A percentile compares a stretch with the other conserved stretches of the same genome.
Conservation (phyloP, 2,888 invertebrate genomes). For the Hypomecis atomaria region DNA sequence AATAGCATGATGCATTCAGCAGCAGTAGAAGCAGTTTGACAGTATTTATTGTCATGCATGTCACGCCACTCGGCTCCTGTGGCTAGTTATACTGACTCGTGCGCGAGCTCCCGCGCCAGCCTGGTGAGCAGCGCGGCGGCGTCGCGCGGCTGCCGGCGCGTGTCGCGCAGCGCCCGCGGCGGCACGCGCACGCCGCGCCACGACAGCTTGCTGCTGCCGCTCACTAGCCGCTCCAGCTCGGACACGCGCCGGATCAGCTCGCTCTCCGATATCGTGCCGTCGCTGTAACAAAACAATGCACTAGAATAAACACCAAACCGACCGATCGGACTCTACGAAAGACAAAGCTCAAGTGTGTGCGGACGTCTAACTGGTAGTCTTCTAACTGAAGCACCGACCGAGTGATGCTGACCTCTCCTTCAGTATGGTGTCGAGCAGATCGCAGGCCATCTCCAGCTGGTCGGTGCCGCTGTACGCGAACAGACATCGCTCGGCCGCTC, state of each 20-base stretch:
- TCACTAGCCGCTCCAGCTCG: conserved; percentile 79
- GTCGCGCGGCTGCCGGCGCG: conserved; percentile 46
- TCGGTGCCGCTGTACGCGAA: no score
- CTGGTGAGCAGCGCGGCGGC: conserved; percentile 68
- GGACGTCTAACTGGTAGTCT: no score
- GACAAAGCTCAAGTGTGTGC: no score
- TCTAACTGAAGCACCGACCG: no score
- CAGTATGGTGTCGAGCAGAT: no score
- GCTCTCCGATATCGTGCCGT: conserved; percentile 66
- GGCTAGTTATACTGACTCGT: conserved; percentile 37
- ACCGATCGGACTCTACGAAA: no score
- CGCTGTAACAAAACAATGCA: conserved; percentile 49
- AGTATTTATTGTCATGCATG: no score
- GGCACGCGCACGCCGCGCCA: conserved; percentile 75
- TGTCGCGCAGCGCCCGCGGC: conserved; percentile 65
- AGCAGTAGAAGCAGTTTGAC: no score
- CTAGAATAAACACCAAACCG: not conserved
- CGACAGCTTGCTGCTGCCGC: conserved; percentile 76
- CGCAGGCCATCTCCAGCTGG: no score
- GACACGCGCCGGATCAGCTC: conserved; percentile 77
- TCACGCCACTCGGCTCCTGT: no score
- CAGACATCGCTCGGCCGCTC: conserved; percentile 79
- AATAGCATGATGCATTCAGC: no score
- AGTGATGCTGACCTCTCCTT: no score
- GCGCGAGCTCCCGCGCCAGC: conserved; percentile 56